Evolutionary conservation across 2,113 vertebrate species (phyloP).

Genomic region (Chlorodrepanis virens): DNA sequence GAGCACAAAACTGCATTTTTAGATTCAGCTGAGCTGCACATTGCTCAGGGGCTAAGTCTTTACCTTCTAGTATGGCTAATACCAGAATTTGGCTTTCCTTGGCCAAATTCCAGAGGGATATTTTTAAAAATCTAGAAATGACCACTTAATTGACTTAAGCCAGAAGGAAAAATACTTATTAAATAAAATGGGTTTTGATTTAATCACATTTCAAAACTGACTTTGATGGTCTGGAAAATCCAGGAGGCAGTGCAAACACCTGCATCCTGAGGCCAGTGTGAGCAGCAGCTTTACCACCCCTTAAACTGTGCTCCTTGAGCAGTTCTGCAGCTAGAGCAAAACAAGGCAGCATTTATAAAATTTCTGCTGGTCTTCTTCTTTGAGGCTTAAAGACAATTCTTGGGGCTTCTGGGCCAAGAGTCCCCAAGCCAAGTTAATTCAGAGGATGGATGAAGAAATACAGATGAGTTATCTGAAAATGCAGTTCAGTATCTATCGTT

Average conservation of each 20-base stretch:
- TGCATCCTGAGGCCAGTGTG: not conserved
- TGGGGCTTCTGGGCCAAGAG: not conserved
- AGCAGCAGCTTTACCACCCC: not conserved
- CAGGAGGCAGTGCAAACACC: not conserved
- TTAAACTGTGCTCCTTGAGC: not conserved
- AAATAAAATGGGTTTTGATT: not conserved
- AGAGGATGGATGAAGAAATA: not conserved
- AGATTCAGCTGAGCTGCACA: not conserved
- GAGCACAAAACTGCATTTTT: not conserved
- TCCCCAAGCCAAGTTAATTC: not conserved
- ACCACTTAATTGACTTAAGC: not conserved
- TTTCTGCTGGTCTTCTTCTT: not conserved
- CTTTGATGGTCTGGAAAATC: not conserved
- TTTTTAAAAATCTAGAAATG: not conserved
- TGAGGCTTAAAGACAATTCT: not conserved
- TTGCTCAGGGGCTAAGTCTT: not conserved
- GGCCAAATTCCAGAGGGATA: not conserved
- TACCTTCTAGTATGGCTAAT: not conserved
- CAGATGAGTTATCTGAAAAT: not conserved
- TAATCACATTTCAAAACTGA: not conserved
- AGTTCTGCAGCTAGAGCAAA: not conserved
- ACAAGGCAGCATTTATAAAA: not conserved
- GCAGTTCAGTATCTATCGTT: not conserved
- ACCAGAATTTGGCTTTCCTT: not conserved
- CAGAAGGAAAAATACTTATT: not conserved